A percentile compares a stretch with the other conserved stretches of the same genome.
These are phyloP conservation scores for Monochamus alternatus DNA, from an alignment of 2,888 invertebrate genomes.

Conservation along the genomic window DNA sequence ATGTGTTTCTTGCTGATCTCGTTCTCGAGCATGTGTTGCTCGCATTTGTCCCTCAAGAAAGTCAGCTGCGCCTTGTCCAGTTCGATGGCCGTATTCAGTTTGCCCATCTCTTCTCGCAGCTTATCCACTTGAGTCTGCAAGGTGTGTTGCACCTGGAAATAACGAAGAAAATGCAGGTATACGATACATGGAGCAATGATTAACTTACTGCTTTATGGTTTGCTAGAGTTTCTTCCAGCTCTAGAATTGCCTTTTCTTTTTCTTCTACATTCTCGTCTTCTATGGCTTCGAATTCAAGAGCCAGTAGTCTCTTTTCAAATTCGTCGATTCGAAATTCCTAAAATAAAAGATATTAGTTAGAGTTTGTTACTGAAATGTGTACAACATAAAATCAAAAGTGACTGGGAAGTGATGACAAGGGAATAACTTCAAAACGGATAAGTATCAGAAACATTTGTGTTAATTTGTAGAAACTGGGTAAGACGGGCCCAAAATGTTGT, in stretches of 20 bases:
- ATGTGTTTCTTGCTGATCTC: conserved; percentile 76
- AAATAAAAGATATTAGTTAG: background rate
- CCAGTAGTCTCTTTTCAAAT: conserved; percentile 68
- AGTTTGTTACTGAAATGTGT: too few species aligned
- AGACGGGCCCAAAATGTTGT: too few species aligned
- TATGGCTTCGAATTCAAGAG: conserved; percentile 64
- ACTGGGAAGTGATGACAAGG: too few species aligned
- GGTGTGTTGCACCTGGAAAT: conserved; percentile 52
- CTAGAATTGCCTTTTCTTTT: conserved; percentile 68
- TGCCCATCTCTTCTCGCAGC: conserved; percentile 76
- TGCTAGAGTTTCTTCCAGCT: conserved; percentile 69
- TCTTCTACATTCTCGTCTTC: conserved; percentile 61
- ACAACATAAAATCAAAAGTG: too few species aligned
- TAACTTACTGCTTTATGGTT: conserved; percentile 67
- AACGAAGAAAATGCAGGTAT: background rate
- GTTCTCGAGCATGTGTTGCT: conserved; percentile 73
- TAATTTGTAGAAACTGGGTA: too few species aligned
- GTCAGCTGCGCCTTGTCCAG: conserved; percentile 66
- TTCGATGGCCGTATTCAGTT: conserved; percentile 71
- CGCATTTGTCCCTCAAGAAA: conserved; percentile 71
- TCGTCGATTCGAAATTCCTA: conserved; percentile 68
- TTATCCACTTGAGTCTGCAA: conserved; percentile 73
- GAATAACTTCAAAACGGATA: too few species aligned
- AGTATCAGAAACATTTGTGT: too few species aligned
- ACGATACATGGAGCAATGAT: background rate